Base-by-base conservation (phyloP, 2,113 vertebrate genomes). In the Takifugu flavidus region DNA sequence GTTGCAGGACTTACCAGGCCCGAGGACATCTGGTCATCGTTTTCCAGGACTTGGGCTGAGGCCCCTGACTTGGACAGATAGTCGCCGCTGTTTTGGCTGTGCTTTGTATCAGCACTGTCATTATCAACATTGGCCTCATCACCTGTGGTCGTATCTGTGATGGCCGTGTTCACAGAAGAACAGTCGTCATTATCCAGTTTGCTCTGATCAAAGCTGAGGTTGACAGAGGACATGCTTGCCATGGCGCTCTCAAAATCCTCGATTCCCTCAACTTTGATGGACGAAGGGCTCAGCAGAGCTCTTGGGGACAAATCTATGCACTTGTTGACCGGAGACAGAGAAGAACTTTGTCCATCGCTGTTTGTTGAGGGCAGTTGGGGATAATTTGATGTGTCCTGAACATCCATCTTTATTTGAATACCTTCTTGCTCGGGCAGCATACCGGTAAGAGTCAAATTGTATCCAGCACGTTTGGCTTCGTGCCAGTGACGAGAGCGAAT, bases 131-230 rank as follows among this genome's bases (percentile, higher is more conserved):
- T 98, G 74, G 95, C 96, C 88, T 99, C 97, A 14, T 99, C 97
- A 71, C 97, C 97, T 3, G 97, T 99, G 49, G 97, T 99, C 70
- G 95, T 99, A 60, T 99, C 97, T 53, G 96, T 99, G 91, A 99
- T 96, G 15, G 97, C 96, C 0, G 97, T 99, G 79, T 99, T 99
- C 80, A 99, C 96, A 11, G 97, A 99, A 65, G 97, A 99, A 82
- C 96, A 98, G 89, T 99, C 97, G 8, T 99, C 97, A 0, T 99
- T 99, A 90, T 99, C 97, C 74, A 98, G 90, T 87, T 98, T 99
- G 6, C 87, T 91, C 45, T 92, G 97, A 90, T 99, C 96, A 89
- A 94, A 99, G 84, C 90, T 95, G 59, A 98, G 89, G 67, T 95
- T 96, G 64, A 98, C 94, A 3, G 95, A 95, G 51, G 97, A 95